Base-by-base conservation (phyloP, 2,888 invertebrate species). In the Chrysotoxum bicinctum region DNA sequence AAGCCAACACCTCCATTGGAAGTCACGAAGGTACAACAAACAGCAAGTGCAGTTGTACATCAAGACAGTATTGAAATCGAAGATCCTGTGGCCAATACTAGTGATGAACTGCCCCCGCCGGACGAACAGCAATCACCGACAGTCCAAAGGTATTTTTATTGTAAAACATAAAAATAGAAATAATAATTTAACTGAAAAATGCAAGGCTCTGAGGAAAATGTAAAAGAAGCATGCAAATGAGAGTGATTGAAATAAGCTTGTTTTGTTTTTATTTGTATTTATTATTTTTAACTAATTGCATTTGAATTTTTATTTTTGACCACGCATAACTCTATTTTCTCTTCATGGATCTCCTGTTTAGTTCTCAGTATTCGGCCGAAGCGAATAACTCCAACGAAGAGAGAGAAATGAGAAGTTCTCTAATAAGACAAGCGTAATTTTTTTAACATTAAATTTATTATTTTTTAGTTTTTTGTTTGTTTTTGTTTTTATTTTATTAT, bases 21-120 rank as follows among this genome's bases (percentile, higher is more conserved):
- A 89, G 75, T 92, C 88, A 81, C 93, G 90, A 93, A 87, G 90
- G 89, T 93, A 91, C 77, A 50, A 52, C 35, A 92, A 91, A 89
- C 91, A n/a, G 58, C 83, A 8, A 66, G 58, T 62, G 88, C 89
- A 7, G 89, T 89, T 37, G 86, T 88, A 7, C 90, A 89, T 1
- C 91, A 91, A 72, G 91, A 94, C 54, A 91, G 91, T 52, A 90
- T 91, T 77, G 91, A 92, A 87, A 91, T 91, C 40, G 92, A 92
- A 85, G 91, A 92, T 68, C 91, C 92, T 0, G 89, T 90, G 1
- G 88, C 89, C n/a, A 92, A 91, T 87, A 90, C 90, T 4, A 90
- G 89, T 66, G 91, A 91, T 80, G 92, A 92, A 58, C 87, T 91
- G 40, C 90, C 91, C 21, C 89, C 89, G 10, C 89, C 90, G 3